Evolutionary conservation across 2,113 vertebrate genomes (phyloP).

Genomic region (Aleadryas rufinucha): DNA sequence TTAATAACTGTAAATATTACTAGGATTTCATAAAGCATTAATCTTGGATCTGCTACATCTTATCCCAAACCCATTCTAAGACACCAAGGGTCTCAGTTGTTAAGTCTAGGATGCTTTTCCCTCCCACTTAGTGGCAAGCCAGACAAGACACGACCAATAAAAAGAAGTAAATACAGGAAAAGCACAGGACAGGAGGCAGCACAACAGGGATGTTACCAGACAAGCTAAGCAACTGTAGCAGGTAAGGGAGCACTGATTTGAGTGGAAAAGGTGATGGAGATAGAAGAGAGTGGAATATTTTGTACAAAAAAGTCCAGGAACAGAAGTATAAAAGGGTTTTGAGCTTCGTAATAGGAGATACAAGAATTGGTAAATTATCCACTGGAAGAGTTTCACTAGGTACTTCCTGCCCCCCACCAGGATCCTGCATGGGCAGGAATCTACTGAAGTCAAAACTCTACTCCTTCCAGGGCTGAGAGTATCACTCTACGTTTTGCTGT

Average conservation of each 20-base stretch:
- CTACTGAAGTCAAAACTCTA: neutral
- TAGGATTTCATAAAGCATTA: neutral
- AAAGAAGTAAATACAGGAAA: neutral
- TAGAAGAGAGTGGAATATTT: neutral
- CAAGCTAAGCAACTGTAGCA: neutral
- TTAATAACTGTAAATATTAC: neutral
- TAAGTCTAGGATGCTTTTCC: neutral
- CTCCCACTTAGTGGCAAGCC: neutral
- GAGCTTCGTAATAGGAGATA: neutral
- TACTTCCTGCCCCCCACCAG: neutral
- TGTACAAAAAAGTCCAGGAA: neutral
- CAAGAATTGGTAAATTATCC: accelerated
- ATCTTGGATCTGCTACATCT: neutral
- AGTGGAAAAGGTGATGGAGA: neutral
- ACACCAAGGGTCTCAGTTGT: neutral
- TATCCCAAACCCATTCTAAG: neutral
- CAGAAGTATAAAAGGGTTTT: neutral
- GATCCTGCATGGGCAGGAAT: neutral
- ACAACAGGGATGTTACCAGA: neutral
- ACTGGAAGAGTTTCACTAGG: neutral
- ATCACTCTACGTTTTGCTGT: neutral
- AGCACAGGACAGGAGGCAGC: neutral
- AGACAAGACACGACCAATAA: neutral
- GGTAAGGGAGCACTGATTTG: neutral
- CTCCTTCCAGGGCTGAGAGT: neutral